Base-by-base conservation (phyloP, 2,113 vertebrate genomes). In the Procavia capensis region DNA sequence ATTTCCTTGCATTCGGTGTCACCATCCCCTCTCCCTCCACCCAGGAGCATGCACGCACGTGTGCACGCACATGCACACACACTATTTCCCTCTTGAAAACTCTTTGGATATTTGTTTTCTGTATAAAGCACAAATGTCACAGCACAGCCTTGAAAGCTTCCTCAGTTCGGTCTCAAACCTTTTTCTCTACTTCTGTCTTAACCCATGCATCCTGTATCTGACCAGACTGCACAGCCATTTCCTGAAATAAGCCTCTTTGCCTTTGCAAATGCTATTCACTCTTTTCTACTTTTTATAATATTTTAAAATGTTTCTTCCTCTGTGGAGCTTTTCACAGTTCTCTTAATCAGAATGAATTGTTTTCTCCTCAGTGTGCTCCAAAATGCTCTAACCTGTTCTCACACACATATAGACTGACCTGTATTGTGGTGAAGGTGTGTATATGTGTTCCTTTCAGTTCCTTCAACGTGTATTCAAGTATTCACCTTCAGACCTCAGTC, bases 391-490 rank as follows among this genome's bases (percentile, higher is more conserved):
- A 17, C 57, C 59, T 25, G 0, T 27, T 19, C 59, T 1, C 2
- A 7, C 57, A 54, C 1, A 36, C 36, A n/a, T 1, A 5, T 2
- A 50, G 43, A 8, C 57, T 1, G 11, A 34, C 39, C 1, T 34
- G 34, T 0, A 29, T 64, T 64, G 31, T 31, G 29, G 63, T 64
- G 22, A 13, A 29, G 29, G 63, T 64, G 61, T 63, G 16, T 1
- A 14, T 0, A 3, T 7, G 1, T 1, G 3, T 45, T 57, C 31
- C 41, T 90, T 2, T 0, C n/a, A 7, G 25, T 0, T 39, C 22
- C 9, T 19, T 17, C 41, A 1, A 9, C 22, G 24, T 59, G 20
- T 9, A 0, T 19, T 43, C 41, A 1, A n/a, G n/a, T n/a, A n/a
- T n/a, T n/a, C n/a, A n/a, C 36, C 45, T 17, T 34, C 34, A 22